phyloP scores from a whole-genome alignment of 2,113 vertebrate genomes.

The Mesocricetus auratus region DNA sequence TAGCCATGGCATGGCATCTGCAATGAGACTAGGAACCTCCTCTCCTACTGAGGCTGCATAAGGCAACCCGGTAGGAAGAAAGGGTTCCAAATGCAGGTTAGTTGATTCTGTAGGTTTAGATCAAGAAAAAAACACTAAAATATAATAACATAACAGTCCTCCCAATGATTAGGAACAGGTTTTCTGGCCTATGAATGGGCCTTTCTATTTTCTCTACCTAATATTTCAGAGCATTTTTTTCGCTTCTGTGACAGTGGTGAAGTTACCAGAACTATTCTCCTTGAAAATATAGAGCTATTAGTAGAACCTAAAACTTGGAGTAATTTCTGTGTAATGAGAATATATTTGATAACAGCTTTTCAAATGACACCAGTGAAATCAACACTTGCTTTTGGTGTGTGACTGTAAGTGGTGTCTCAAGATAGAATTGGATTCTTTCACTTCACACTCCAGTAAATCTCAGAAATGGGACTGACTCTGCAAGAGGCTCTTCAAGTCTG shows the following conservation, averaged over 20 bases:
- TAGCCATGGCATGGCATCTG: not conserved
- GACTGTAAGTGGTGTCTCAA: not conserved
- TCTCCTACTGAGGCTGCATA: not conserved
- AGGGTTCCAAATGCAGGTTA: not conserved
- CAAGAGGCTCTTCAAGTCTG: conserved; percentile 38
- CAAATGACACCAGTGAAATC: conserved; percentile 11
- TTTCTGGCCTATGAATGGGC: conserved; percentile 33
- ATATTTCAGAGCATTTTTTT: conserved; percentile 61
- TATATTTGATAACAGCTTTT: conserved; percentile 22
- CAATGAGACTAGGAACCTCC: not conserved
- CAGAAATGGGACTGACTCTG: conserved; percentile 49
- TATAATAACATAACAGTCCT: not conserved
- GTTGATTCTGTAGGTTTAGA: not conserved
- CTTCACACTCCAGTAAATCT: not conserved
- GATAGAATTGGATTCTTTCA: not conserved
- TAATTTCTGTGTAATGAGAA: conserved; percentile 63
- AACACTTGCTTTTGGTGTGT: not conserved
- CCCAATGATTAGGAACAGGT: conserved; percentile 39
- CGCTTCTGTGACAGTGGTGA: conserved; percentile 43
- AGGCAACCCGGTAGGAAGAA: not conserved
- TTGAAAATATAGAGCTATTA: conserved; percentile 23
- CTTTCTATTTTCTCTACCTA: conserved; percentile 48
- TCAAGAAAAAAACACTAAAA: conserved; percentile 60
- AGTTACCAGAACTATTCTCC: not conserved
- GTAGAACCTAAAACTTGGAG: not conserved